Conservation (phyloP, 2,797 vertebrate genomes). For the Pseudomugil tenellus region DNA sequence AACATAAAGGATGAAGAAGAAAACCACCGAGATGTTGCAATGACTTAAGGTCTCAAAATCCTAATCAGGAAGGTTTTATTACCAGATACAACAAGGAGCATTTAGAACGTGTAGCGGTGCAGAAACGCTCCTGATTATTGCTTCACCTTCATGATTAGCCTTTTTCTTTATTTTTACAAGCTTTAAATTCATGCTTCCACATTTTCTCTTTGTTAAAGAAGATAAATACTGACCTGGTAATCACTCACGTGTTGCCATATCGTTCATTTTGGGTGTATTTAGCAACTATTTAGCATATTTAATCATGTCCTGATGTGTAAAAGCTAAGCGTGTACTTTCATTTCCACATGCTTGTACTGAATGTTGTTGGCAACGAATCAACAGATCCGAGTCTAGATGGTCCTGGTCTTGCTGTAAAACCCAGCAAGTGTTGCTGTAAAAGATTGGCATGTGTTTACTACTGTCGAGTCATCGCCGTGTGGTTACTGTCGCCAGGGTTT, state of each 20-base stretch:
- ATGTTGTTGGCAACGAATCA: not conserved
- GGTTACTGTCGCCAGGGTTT: conserved; percentile 38
- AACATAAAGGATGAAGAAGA: not conserved
- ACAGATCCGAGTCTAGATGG: conserved; percentile 20
- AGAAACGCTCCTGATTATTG: too few species aligned
- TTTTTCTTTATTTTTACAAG: too few species aligned
- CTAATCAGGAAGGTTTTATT: too few species aligned
- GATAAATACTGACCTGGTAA: not conserved
- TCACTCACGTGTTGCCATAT: not conserved
- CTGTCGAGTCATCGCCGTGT: conserved; percentile 41
- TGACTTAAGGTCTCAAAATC: too few species aligned
- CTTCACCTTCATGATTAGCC: too few species aligned
- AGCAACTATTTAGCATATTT: not conserved
- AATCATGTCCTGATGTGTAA: not conserved
- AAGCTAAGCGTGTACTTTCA: not conserved
- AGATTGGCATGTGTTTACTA: conserved; percentile 56
- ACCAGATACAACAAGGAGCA: too few species aligned
- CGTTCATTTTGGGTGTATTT: not conserved
- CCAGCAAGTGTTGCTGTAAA: conserved; percentile 20
- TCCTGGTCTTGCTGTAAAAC: conserved; percentile 30
- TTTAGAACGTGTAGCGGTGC: too few species aligned
- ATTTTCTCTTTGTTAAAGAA: not conserved
- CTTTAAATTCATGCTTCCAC: too few species aligned
- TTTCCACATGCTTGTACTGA: not conserved
- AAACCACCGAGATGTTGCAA: not conserved